Evolutionary conservation across 1,140 invertebrate genomes (phyloP).

Genomic region (Drosophila pseudoananassae): DNA sequence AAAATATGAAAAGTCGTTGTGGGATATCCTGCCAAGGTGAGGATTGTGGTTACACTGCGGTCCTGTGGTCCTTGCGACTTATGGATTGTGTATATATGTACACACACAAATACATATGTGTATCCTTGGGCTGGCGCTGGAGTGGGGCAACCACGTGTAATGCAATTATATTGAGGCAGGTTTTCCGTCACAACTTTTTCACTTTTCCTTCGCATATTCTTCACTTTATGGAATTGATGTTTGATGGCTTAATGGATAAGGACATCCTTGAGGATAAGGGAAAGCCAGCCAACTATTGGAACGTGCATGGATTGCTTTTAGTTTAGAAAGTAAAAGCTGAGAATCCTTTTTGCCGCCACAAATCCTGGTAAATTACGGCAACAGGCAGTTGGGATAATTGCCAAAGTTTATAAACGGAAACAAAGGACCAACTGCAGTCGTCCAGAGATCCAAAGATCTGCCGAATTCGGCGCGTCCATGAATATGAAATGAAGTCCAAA

Average conservation of each 20-base stretch:
- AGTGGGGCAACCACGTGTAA: constrained; percentile 65
- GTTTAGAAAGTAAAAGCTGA: constrained; percentile 25
- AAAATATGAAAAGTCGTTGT: constrained; percentile 77
- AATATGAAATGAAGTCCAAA: constrained; percentile 70
- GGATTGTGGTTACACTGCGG: constrained; percentile 60
- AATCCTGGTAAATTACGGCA: constrained; percentile 54
- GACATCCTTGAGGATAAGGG: constrained; percentile 5
- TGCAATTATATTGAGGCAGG: constrained; percentile 76
- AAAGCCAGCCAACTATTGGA: constrained; percentile 11
- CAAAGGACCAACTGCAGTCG: constrained; percentile 20
- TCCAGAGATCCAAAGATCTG: constrained; percentile 29
- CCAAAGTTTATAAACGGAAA: constrained; percentile 77
- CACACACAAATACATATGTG: background rate
- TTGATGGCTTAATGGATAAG: constrained; percentile 22
- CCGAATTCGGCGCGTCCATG: constrained; percentile 65
- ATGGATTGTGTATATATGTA: constrained; percentile 4
- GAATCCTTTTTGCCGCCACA: constrained; percentile 12
- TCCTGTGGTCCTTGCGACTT: constrained; percentile 47
- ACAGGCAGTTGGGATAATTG: constrained; percentile 73
- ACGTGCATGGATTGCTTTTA: background rate
- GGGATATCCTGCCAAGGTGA: constrained; percentile 44
- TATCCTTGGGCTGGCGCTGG: background rate
- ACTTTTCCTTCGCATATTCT: constrained; percentile 40
- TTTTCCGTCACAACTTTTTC: constrained; percentile 68
- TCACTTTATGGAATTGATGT: constrained; percentile 50